Base-by-base conservation (phyloP, 30 jellyfish, hydroid and myxozoan species). In the Aurelia coerulea region DNA sequence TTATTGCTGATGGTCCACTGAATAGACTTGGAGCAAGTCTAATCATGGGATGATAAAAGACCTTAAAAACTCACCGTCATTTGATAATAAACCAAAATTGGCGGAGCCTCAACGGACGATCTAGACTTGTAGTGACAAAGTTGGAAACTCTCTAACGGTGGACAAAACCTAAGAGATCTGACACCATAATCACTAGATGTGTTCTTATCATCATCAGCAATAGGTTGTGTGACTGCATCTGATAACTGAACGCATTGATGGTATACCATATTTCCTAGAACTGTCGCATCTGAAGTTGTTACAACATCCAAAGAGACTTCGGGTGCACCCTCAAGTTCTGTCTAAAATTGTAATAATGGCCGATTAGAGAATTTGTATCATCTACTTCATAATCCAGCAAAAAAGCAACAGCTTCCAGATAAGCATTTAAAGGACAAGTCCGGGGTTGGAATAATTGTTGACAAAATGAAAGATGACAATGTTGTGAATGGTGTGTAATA, bases 241-340 rank as follows among this genome's bases (percentile, higher is more conserved):
- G 93, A 82, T 35, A 81, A 72, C 75, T 88, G 96, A 35, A 90
- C 97, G 65, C 95, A 95, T 3, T 92, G 78, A 74, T 95, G 99
- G 74, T 34, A 95, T 13, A 78, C 87, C 81, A 79, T 80, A 39
- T 89, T 94, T 52, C 83, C 91, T 17, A 89, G 41, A 15, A 81
- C 90, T 7, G 78, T 68, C 10, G 93, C 23, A 49, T 89, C 88
- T 18, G 83, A 62, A 14, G 97, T 76, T 18, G 95, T 84, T n/a
- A 89, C 64, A 54, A 94, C 67, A 68, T 79, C 88, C 78, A 95
- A 58, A n/a, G 92, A 83, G 5, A 95, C 92, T 51, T 95, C 99
- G 3, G 99, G 99, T 10, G 96, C 87, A 33, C 96, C 99, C 46
- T 95, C 99, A 0, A 95, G 94, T 58, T 95, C 99, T 19, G 95